Evolutionary conservation across 2,888 invertebrate genomes (phyloP).

Genomic region (Halocaridina rubra): DNA sequence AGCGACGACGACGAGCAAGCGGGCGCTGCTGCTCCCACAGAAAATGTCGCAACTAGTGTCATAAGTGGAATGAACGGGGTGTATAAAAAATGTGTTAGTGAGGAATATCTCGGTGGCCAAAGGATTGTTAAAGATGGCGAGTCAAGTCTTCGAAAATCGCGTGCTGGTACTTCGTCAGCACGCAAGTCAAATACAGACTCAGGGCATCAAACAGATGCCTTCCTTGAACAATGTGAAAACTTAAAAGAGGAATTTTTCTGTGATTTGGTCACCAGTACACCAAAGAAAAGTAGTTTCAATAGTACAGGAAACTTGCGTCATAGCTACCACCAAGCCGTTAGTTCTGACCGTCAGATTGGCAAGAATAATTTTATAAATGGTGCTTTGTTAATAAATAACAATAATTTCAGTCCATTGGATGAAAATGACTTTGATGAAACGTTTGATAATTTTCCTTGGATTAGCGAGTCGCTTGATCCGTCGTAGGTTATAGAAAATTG

Average conservation of each 20-base stretch:
- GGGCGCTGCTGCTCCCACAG: not conserved
- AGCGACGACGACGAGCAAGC: not conserved
- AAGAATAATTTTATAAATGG: slow-evolving; percentile 56
- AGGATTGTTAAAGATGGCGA: slow-evolving; percentile 6
- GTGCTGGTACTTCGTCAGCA: not conserved
- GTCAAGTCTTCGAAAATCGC: not conserved
- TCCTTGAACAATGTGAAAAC: slow-evolving; percentile 42
- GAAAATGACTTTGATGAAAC: slow-evolving; percentile 60
- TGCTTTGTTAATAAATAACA: slow-evolving; percentile 57
- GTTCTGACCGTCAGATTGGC: slow-evolving; percentile 20
- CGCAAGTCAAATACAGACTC: not conserved
- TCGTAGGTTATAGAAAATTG: slow-evolving; percentile 55
- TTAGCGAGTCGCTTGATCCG: slow-evolving; percentile 50
- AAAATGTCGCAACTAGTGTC: slow-evolving; percentile 28
- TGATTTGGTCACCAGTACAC: slow-evolving; percentile 55
- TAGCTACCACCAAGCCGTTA: slow-evolving; percentile 26
- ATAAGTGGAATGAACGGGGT: slow-evolving; percentile 54
- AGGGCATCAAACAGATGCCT: slow-evolving; percentile 16
- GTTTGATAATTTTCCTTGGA: slow-evolving; percentile 59
- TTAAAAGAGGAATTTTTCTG: slow-evolving; percentile 53
- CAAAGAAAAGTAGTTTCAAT: slow-evolving; percentile 43
- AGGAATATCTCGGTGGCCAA: slow-evolving; percentile 34
- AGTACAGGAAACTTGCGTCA: slow-evolving; percentile 21
- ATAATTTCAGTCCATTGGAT: slow-evolving; percentile 46
- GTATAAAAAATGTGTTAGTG: slow-evolving; percentile 50